Percentiles rank a stretch among this genome's conserved stretches.
Conservation (phyloP, 2,113 vertebrate genomes). For the Zosterops hypoxanthus region DNA sequence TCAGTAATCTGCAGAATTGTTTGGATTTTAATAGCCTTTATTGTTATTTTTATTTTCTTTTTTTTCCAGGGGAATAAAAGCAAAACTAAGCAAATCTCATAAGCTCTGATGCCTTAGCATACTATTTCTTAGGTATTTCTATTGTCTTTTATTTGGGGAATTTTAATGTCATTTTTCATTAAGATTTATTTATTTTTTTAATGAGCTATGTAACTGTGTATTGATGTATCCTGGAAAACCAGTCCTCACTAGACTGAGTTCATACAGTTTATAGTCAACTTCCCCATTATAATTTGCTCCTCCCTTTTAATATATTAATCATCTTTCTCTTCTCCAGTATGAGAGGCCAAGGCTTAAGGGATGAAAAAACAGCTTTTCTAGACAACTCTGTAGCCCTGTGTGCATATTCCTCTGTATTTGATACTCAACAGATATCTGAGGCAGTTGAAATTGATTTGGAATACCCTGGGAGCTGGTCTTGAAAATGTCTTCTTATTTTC, state of each 20-base stretch:
- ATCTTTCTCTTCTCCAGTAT: neutral
- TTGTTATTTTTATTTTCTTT: neutral
- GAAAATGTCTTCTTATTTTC: neutral
- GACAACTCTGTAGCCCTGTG: neutral
- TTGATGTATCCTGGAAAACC: neutral
- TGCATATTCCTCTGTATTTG: neutral
- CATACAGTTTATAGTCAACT: neutral
- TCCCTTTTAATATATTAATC: neutral
- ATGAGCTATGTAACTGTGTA: neutral
- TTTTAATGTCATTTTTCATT: neutral
- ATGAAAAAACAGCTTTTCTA: neutral
- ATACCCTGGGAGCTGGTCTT: neutral
- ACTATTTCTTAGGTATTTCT: neutral
- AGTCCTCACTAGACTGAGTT: neutral
- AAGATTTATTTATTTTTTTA: neutral
- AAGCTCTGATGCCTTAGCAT: neutral
- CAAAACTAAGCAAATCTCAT: neutral
- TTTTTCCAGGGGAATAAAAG: neutral
- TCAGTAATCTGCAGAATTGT: neutral
- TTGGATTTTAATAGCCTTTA: neutral
- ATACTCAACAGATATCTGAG: neutral
- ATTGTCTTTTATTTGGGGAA: neutral
- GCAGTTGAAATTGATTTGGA: conserved; percentile 21
- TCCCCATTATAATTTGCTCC: neutral
- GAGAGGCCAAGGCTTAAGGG: neutral